Conservation (phyloP, 2,888 invertebrate genomes). For the Hylaea fasciaria region DNA sequence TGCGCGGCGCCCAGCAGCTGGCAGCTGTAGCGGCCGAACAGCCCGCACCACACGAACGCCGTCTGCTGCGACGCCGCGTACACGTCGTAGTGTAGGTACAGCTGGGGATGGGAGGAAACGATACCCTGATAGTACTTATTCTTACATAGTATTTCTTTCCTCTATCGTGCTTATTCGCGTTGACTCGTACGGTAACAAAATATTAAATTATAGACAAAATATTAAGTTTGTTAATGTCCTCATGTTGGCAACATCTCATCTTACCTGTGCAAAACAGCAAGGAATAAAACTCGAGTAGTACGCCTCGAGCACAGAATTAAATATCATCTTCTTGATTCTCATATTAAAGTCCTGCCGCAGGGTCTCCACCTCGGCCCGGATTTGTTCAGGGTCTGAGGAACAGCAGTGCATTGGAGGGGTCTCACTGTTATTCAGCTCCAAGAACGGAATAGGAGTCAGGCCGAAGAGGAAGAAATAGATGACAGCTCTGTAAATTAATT, state of each 20-base stretch:
- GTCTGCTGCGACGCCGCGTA: constrained; percentile 94
- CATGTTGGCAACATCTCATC: constrained; percentile 15
- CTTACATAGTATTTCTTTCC: too few species aligned
- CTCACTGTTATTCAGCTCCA: constrained; percentile 84
- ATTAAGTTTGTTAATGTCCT: too few species aligned
- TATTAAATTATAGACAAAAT: too few species aligned
- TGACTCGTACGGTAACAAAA: too few species aligned
- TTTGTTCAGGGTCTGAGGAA: constrained; percentile 88
- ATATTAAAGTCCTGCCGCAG: constrained; percentile 95
- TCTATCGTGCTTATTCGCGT: too few species aligned
- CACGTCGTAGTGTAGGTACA: constrained; percentile 91
- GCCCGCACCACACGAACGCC: constrained; percentile 92
- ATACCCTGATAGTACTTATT: too few species aligned
- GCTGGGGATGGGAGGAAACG: constrained; percentile 61
- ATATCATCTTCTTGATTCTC: constrained; percentile 94
- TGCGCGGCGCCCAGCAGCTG: constrained; percentile 88
- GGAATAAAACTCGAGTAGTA: constrained; percentile 96
- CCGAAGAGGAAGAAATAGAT: constrained; percentile 94
- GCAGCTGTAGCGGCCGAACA: constrained; percentile 91
- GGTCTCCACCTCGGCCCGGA: constrained; percentile 93
- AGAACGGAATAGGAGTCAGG: constrained; percentile 89
- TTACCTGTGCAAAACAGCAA: constrained; percentile 94
- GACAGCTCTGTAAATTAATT: constrained; percentile 83
- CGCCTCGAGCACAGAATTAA: constrained; percentile 92
- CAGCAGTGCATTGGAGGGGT: constrained; percentile 91